These are phyloP conservation scores for Drosophila neocordata DNA, from an alignment of 1,140 invertebrate species.

Conservation along the genomic window DNA sequence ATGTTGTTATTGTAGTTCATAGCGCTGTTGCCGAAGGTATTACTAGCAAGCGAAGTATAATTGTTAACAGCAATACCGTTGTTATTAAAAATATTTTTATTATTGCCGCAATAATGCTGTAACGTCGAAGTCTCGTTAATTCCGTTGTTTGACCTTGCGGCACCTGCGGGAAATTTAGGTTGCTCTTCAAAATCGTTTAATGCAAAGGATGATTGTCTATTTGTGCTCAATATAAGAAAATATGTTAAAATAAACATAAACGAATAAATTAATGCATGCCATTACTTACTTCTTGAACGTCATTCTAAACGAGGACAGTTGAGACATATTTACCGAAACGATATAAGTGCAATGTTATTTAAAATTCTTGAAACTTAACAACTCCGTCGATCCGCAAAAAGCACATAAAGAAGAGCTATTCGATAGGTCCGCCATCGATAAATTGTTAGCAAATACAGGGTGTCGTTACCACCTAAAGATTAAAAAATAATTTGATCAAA, in stretches of 20 bases:
- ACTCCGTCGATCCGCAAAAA: background rate
- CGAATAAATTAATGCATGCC: no score
- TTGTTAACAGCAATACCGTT: background rate
- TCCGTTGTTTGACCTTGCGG: background rate
- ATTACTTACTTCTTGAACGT: conserved; percentile 1
- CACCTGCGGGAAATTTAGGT: background rate
- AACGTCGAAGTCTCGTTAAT: background rate
- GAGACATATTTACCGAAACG: background rate
- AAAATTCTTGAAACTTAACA: background rate
- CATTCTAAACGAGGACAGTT: background rate
- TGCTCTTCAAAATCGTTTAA: background rate
- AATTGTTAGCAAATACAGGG: background rate
- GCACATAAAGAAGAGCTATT: background rate
- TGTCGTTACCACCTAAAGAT: no score
- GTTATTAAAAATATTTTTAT: background rate
- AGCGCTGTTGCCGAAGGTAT: background rate
- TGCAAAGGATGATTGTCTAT: background rate
- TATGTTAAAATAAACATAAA: no score
- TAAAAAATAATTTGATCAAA: no score
- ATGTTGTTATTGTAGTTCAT: background rate
- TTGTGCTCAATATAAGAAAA: no score
- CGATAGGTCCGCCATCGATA: background rate
- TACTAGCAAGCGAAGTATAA: background rate
- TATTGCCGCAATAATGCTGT: background rate
- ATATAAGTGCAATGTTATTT: background rate